phyloP scores from a whole-genome alignment of 2,113 vertebrate species.

The Zosterops lateralis region DNA sequence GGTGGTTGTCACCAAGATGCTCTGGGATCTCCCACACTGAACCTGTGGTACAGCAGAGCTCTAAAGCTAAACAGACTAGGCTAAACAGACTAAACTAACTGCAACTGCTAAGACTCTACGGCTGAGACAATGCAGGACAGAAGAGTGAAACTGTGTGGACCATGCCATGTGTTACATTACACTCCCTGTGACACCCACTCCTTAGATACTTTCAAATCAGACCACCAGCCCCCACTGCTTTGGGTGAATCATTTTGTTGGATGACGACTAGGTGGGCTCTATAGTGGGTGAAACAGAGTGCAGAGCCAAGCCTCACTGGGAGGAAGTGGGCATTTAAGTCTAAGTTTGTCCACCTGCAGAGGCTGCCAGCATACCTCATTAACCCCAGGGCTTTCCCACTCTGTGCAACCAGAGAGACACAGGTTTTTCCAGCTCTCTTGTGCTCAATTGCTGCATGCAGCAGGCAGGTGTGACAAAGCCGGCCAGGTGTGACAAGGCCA shows the following conservation, averaged over 20 bases:
- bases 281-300: rapidly evolving
- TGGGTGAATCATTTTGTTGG: neutral
- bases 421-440: neutral
- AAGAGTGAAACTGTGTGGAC: neutral
- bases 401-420: neutral
- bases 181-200: neutral
- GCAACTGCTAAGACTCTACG: neutral
- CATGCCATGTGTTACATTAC: neutral
- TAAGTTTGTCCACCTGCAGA: neutral
- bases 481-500: neutral
- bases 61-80: neutral
- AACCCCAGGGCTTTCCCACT: neutral
- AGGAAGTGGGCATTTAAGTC: neutral
- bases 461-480: neutral
- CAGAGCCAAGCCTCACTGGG: neutral
- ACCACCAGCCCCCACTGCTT: neutral
- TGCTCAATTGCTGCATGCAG: neutral
- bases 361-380: neutral
- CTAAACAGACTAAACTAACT: neutral
- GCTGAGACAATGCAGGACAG: neutral
- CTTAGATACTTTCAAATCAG: rapidly evolving
- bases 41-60: neutral
- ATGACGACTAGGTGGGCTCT: rapidly evolving
- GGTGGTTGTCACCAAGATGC: neutral
- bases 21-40: neutral